Base-by-base conservation (phyloP, 2,888 invertebrate genomes). In the Trichopoda pennipes region DNA sequence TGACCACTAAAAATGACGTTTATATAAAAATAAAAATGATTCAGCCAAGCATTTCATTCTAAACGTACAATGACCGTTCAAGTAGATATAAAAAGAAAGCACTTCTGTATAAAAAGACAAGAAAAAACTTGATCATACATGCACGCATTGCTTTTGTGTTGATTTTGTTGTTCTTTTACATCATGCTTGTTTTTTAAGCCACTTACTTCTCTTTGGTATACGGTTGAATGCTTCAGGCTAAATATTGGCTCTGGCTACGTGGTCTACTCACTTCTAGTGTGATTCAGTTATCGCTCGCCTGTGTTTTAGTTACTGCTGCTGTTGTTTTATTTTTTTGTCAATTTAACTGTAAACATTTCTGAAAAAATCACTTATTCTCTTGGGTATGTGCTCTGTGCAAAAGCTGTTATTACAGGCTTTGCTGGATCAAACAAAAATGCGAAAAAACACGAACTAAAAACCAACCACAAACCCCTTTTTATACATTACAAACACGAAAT, bases 51-150 rank as follows among this genome's bases (percentile, higher is more conserved):
- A 76, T 79, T 82, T 82, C 75, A 73, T 79, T 82, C 75, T 82
- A 53, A 73, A 84, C 89, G 89, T 88, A 85, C 88, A 87, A 88
- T 88, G 89, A 88, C 89, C 88, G 88, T 88, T 87, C 89, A 81
- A 80, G 80, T 74, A 85, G 82, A 68, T 68, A 74, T 53, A 28
- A 56, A 55, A 70, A 70, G 55, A 69, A 69, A 63, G 61, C 53
- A 68, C 44, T 73, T 60, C 60, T 68, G 44, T 51, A 73, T 73
- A 66, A 38, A 1, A 38, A 38, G 35, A 72, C 19, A 70, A 35
- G n/a, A 64, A 68, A 61, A 74, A 44, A 58, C 16, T 14, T n/a
- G 51, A 72, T 73, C 60, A 75, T 61, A 76, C 75, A 68, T 76
- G 82, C 79, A 82, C 79, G 82, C 81, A 78, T 75, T 70, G 53